These are phyloP conservation scores for Distichodus sexfasciatus DNA, from an alignment of 2,797 vertebrate species.

Conservation along the genomic window DNA sequence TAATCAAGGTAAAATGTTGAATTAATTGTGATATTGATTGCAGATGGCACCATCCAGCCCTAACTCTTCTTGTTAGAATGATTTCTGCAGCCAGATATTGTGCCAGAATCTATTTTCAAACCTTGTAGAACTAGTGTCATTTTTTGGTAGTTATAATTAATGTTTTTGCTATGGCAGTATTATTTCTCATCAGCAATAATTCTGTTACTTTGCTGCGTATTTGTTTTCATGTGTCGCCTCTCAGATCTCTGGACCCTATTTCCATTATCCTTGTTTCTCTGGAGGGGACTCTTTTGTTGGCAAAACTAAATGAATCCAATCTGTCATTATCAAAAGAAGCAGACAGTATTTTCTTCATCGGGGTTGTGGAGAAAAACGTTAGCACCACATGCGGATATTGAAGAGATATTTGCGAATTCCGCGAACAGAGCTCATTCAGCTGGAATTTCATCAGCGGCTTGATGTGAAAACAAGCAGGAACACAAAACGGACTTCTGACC, in stretches of 20 bases:
- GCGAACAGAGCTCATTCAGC: slow-evolving; percentile 21
- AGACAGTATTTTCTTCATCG: slow-evolving; percentile 11
- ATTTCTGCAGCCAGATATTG: not conserved
- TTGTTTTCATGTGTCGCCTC: slow-evolving; percentile 45
- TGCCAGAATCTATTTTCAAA: slow-evolving; percentile 2
- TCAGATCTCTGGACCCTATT: slow-evolving; percentile 43
- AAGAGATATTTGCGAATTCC: slow-evolving; percentile 23
- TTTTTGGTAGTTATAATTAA: slow-evolving; percentile 30
- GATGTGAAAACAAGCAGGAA: slow-evolving; percentile 34
- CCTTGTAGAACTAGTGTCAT: not conserved
- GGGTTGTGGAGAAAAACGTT: slow-evolving; percentile 39
- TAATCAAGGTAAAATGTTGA: too few species aligned
- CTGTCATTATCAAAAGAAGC: slow-evolving; percentile 45
- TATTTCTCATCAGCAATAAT: slow-evolving; percentile 44
- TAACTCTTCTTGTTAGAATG: slow-evolving; percentile 25
- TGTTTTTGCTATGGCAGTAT: slow-evolving; percentile 27
- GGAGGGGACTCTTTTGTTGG: slow-evolving; percentile 32
- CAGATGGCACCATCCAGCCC: too few species aligned
- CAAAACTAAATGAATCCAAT: slow-evolving; percentile 47
- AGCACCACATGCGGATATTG: slow-evolving; percentile 29
- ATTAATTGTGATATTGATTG: too few species aligned
- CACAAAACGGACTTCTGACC: too few species aligned
- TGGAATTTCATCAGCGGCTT: slow-evolving; percentile 27
- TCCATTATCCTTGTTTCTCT: slow-evolving; percentile 49
- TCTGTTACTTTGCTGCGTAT: slow-evolving; percentile 41